Percentiles rank a stretch among this genome's conserved stretches.
These are phyloP conservation scores for Entomobrya multifasciata DNA, from an alignment of 2,888 invertebrate species.

Conservation along the genomic window DNA sequence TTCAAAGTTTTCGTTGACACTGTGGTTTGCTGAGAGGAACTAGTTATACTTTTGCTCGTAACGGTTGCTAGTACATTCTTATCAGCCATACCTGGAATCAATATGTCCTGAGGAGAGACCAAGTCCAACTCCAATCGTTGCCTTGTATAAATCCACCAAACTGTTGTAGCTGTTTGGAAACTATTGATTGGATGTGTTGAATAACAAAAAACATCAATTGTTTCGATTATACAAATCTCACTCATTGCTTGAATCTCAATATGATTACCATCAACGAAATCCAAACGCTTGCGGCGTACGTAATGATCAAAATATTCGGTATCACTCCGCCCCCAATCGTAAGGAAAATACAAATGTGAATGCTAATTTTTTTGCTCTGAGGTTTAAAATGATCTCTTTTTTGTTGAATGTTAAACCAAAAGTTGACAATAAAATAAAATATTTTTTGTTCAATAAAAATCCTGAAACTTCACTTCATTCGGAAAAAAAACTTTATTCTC, in stretches of 20 bases:
- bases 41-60: conserved; percentile 71
- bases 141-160: conserved; percentile 91
- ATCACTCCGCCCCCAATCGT: too few species aligned
- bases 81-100: conserved; percentile 88
- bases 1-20: conserved; percentile 41
- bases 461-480: too few species aligned
- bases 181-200: conserved; percentile 92
- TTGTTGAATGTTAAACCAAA: too few species aligned
- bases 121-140: conserved; percentile 90
- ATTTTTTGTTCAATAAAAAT: too few species aligned
- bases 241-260: conserved; percentile 95
- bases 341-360: too few species aligned
- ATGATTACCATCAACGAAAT: conserved; percentile 93
- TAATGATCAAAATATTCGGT: conserved; percentile 94
- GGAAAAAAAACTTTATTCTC: too few species aligned
- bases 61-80: conserved; percentile 85
- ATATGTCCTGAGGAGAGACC: conserved; percentile 91
- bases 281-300: conserved; percentile 89
- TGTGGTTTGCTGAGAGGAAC: neutral
- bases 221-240: conserved; percentile 93
- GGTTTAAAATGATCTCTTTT: too few species aligned
- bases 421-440: too few species aligned
- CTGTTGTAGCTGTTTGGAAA: conserved; percentile 92
- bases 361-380: too few species aligned
- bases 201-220: conserved; percentile 92